Evolutionary conservation across 2,888 invertebrate species (phyloP), one percentile per base, ranked within the genome.

Genomic region (Sesia bembeciformis): DNA sequence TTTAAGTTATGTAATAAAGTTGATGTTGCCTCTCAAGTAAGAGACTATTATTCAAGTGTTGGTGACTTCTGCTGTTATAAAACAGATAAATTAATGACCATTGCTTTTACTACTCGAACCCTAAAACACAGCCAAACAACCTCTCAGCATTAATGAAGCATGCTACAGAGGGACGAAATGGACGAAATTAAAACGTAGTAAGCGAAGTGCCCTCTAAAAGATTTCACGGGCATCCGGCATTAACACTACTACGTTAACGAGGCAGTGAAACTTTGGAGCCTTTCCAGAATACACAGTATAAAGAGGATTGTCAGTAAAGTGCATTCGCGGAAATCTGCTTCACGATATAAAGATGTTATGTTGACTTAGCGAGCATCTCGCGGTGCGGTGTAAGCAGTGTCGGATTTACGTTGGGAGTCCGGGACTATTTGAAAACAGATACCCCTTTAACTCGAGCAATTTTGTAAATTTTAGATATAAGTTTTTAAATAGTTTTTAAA

Each of bases 201-300:
- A 70, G 63, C 74, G 76, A 66, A 83, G 84, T 75, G 69, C 71
- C 68, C 78, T 76, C 74, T 75, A 75, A 81, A 79, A 82, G 74
- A 80, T 78, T 87, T 85, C 83, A 85, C 74, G 80, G 86, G 72
- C 81, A 78, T 78, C 74, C 74, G 60, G 77, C 74, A 79, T 84
- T 84, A 84, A 84, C 85, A 81, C 80, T 71, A 77, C 72, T 67
- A 62, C 72, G 69, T 65, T 87, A 87, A 87, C 83, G 83, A 86
- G 79, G 77, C 64, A 70, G 78, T 73, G 78, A 77, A 79, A 81
- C 79, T 79, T 84, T 87, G 86, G 87, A 84, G 64, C 67, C 57
- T 62, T 72, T 84, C 86, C 85, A 86, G 80, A 65, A 64, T 70
- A 71, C 69, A 76, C 78, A 72, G 79, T 82, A 83, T 23, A 50